These are phyloP conservation scores for Omphaloscelis lunosa DNA, from an alignment of 2,888 invertebrate genomes.

Conservation along the genomic window DNA sequence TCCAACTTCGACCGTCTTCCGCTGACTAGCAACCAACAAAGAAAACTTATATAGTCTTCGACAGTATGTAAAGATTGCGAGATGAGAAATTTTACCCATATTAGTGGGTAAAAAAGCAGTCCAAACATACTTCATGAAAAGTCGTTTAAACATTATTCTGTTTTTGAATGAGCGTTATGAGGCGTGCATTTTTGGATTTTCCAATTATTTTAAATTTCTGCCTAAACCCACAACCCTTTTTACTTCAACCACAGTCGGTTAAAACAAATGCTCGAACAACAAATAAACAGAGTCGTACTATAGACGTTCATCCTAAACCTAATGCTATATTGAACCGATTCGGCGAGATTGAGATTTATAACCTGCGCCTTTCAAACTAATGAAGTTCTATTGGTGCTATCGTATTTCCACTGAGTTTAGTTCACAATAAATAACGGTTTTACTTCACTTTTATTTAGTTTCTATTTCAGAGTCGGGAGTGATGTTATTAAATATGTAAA, in stretches of 20 bases:
- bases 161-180: no score
- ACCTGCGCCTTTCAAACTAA: constrained; percentile 75
- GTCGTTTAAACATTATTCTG: no score
- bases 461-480: constrained; percentile 56
- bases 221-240: constrained; percentile 7
- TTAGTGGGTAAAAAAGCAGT: no score
- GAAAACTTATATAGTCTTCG: no score
- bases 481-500: constrained; percentile 46
- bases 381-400: constrained; percentile 79
- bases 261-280: constrained; percentile 52
- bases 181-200: no score
- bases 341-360: constrained; percentile 77
- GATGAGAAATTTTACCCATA: no score
- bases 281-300: constrained; percentile 59
- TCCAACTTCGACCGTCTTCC: no score
- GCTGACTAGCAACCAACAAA: no score
- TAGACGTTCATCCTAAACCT: constrained; percentile 67
- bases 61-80: no score
- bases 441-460: constrained; percentile 67
- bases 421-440: constrained; percentile 77
- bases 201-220: not conserved
- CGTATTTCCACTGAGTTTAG: constrained; percentile 73
- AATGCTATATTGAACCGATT: constrained; percentile 77
- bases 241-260: not conserved
- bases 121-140: no score